phyloP scores from a whole-genome alignment of 2,113 vertebrate species.

The Pangasianodon hypophthalmus region DNA sequence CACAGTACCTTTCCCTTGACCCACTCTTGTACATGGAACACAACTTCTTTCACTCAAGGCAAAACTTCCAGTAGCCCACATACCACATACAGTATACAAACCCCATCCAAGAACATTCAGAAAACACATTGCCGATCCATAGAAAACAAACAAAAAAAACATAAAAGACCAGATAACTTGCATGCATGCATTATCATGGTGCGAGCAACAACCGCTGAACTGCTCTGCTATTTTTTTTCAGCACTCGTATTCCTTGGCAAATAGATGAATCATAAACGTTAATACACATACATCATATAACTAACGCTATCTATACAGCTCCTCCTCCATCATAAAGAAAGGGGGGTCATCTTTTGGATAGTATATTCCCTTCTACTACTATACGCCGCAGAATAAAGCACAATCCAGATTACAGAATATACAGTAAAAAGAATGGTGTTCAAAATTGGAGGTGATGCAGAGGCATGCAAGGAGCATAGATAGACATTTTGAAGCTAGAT shows the following conservation, averaged over 20 bases:
- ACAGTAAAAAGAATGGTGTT: slow-evolving; percentile 54
- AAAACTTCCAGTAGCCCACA: slow-evolving; percentile 15
- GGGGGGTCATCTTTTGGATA: slow-evolving; percentile 25
- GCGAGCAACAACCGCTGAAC: slow-evolving; percentile 51
- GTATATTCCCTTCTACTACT: slow-evolving; percentile 38
- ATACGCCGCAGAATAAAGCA: slow-evolving; percentile 41
- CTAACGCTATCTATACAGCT: slow-evolving; percentile 52
- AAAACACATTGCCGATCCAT: slow-evolving; percentile 51
- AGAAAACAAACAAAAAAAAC: slow-evolving; percentile 14
- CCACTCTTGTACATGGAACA: background rate
- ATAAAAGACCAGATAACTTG: slow-evolving; percentile 40
- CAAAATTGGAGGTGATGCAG: slow-evolving; percentile 57
- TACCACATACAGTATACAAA: slow-evolving; percentile 42
- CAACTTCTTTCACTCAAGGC: slow-evolving; percentile 22
- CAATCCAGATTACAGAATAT: slow-evolving; percentile 54
- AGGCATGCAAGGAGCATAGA: slow-evolving; percentile 67
- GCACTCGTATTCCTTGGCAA: slow-evolving; percentile 45
- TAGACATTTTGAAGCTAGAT: slow-evolving; percentile 17
- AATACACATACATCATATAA: slow-evolving; percentile 52
- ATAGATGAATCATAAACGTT: slow-evolving; percentile 44
- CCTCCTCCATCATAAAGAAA: slow-evolving; percentile 47
- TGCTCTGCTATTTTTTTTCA: slow-evolving; percentile 34
- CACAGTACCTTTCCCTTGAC: background rate
- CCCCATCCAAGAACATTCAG: slow-evolving; percentile 45
- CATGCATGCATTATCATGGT: slow-evolving; percentile 67